A percentile compares a stretch with the other conserved stretches of the same genome.
Conservation (phyloP, 1,140 invertebrate species). For the Pogonus chalceus region DNA sequence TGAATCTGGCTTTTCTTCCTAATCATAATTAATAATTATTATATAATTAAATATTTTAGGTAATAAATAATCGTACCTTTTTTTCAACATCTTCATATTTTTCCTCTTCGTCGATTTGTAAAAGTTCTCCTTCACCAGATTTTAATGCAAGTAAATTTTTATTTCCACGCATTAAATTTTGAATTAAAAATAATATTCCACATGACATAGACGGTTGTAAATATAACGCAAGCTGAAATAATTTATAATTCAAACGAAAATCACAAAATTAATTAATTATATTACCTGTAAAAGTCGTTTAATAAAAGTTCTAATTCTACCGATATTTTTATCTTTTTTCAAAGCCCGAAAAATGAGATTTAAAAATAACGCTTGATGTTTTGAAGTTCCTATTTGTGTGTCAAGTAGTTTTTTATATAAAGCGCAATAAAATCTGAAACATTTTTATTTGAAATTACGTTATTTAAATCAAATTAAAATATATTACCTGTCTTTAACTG, state of each 20-base stretch:
- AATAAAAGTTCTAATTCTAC: slow-evolving; percentile 71
- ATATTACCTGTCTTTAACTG: slow-evolving; percentile 43
- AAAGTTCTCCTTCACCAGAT: slow-evolving; percentile 8
- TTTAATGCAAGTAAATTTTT: slow-evolving; percentile 20
- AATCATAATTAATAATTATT: background rate
- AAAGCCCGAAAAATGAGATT: slow-evolving; percentile 82
- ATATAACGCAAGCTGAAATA: slow-evolving; percentile 36
- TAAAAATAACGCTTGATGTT: slow-evolving; percentile 72
- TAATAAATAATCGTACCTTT: slow-evolving; percentile 12
- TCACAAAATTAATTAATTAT: slow-evolving; percentile 36
- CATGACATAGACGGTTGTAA: slow-evolving; percentile 55
- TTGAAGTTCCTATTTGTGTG: slow-evolving; percentile 59
- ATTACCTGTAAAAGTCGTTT: slow-evolving; percentile 80
- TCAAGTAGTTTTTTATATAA: slow-evolving; percentile 83
- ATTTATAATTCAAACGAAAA: slow-evolving; percentile 16
- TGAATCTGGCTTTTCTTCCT: background rate
- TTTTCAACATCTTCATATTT: slow-evolving; percentile 42
- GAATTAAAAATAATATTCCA: slow-evolving; percentile 69
- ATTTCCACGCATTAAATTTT: slow-evolving; percentile 47
- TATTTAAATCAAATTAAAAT: slow-evolving; percentile 10
- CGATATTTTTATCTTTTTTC: slow-evolving; percentile 60
- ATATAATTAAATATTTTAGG: background rate
- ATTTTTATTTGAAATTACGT: slow-evolving; percentile 10
- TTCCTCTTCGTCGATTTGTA: slow-evolving; percentile 36
- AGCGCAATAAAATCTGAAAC: slow-evolving; percentile 71